Percentiles rank a stretch among this genome's conserved stretches.
These are phyloP conservation scores for Drosophila merina DNA, from an alignment of 2,888 invertebrate species.

Conservation along the genomic window DNA sequence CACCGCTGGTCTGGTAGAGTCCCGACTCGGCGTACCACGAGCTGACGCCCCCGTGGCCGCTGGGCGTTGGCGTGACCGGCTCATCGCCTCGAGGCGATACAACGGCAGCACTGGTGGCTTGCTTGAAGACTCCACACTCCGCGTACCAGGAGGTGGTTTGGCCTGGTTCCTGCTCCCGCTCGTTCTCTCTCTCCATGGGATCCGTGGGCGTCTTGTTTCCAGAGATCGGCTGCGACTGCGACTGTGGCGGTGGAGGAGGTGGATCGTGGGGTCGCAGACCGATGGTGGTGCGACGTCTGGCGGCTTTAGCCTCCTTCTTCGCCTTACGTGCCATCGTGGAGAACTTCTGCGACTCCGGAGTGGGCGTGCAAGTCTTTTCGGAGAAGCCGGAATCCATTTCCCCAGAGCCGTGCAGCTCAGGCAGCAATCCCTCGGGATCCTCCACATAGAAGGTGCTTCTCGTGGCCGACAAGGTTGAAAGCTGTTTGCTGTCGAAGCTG, in stretches of 20 bases:
- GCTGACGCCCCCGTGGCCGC: slow-evolving; percentile 58
- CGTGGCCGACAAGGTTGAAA: slow-evolving; percentile 85
- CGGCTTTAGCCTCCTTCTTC: slow-evolving; percentile 78
- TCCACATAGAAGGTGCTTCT: slow-evolving; percentile 90
- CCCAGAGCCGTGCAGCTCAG: slow-evolving; percentile 79
- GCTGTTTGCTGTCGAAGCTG: slow-evolving; percentile 76
- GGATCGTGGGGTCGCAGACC: slow-evolving; percentile 83
- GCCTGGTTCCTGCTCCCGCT: slow-evolving; percentile 4
- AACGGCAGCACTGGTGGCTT: slow-evolving; percentile 42
- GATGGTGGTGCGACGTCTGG: slow-evolving; percentile 81
- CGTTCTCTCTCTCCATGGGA: slow-evolving; percentile 51
- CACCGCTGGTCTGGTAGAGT: slow-evolving; percentile 86
- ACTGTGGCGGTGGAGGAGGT: slow-evolving; percentile 83
- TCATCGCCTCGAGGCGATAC: slow-evolving; percentile 38
- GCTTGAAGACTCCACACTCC: slow-evolving; percentile 87
- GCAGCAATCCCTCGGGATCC: slow-evolving; percentile 83
- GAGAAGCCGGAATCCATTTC: slow-evolving; percentile 87
- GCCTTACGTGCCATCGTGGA: slow-evolving; percentile 81
- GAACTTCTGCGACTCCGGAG: slow-evolving; percentile 69
- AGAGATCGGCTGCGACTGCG: slow-evolving; percentile 3
- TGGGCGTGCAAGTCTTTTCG: slow-evolving; percentile 74
- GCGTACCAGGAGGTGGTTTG: slow-evolving; percentile 89
- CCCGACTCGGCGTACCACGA: slow-evolving; percentile 89
- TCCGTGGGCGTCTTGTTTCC: slow-evolving; percentile 71
- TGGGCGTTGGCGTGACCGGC: slow-evolving; percentile 49